phyloP scores from a whole-genome alignment of 37 sponge, comb jelly and placozoan genomes.

The Oscarella lobularis region DNA sequence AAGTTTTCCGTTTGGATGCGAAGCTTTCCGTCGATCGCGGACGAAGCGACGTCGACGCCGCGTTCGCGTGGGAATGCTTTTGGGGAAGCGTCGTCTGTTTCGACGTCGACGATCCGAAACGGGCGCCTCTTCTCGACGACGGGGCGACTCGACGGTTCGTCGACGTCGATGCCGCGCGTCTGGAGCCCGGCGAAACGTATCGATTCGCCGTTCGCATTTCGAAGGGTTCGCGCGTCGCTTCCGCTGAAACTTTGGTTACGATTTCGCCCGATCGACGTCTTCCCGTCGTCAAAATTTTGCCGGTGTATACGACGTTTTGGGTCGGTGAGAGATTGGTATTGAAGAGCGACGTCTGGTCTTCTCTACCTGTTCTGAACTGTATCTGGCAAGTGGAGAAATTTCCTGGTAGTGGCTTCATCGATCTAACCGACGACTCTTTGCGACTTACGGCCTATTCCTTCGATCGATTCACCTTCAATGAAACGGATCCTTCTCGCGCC shows the following conservation, averaged over 20 bases:
- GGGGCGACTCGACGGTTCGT: neutral
- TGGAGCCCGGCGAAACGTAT: neutral
- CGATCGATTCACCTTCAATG: neutral
- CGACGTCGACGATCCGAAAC: neutral
- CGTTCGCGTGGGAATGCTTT: neutral
- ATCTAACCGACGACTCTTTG: neutral
- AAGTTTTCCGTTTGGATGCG: neutral
- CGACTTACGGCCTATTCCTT: neutral
- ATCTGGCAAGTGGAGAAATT: neutral
- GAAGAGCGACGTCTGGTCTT: neutral
- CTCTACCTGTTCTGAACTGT: neutral
- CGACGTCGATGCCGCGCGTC: neutral
- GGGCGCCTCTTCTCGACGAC: neutral
- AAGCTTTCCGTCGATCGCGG: neutral
- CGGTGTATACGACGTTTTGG: neutral
- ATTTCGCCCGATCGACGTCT: neutral
- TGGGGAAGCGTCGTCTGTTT: neutral
- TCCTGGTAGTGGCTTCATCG: neutral
- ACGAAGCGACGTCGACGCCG: neutral
- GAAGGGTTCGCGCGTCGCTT: neutral
- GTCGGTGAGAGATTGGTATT: neutral
- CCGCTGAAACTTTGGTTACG: neutral
- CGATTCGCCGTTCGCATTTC: neutral
- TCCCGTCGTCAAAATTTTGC: neutral
- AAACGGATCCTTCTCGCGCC: neutral